Base-by-base conservation (phyloP, 1,140 invertebrate genomes). In the Hycleus phaleratus region DNA sequence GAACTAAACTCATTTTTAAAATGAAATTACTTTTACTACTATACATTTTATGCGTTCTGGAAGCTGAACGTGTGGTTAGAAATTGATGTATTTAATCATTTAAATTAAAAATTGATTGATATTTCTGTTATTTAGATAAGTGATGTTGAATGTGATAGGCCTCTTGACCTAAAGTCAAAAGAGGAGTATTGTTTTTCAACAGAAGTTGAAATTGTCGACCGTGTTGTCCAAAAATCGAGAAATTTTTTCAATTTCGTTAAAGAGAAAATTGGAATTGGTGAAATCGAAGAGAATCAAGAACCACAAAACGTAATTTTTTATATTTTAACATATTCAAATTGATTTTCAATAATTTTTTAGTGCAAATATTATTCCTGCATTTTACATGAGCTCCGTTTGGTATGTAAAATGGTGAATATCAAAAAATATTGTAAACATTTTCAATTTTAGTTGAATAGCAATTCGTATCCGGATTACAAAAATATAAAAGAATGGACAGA, bases 181-280 rank as follows among this genome's bases (percentile, higher is more conserved):
- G 66, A 68, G 44, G 62, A 66, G 24, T 46, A 51, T 38, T 68
- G 66, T 50, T 68, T 59, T 52, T 51, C 46, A 4, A 59, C 40
- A 26, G 58, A 56, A 44, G 62, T 68, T 8, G 62, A 68, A 51
- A 50, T 68, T 3, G 45, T 54, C 9, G 64, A 68, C 24, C 26
- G 60, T 56, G 54, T 67, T 25, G 62, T 67, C 42, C 55, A 66
- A 38, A 56, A 49, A 10, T 61, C 63, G 8, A 66, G 64, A 58
- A 64, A 58, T 12, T 50, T 68, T 2, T 43, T 68, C n/a, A 68
- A 69, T 59, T 63, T 68, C 46, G 68, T 66, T 2, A 68, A 63
- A 46, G 64, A 65, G 49, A 68, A 69, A 56, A 51, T 69, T 11
- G 66, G 66, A 50, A 52, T 64, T 18, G 53, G 51, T 6, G 55